phyloP scores from a whole-genome alignment of 2,113 vertebrate species.

The Mesembrinibis cayennensis region DNA sequence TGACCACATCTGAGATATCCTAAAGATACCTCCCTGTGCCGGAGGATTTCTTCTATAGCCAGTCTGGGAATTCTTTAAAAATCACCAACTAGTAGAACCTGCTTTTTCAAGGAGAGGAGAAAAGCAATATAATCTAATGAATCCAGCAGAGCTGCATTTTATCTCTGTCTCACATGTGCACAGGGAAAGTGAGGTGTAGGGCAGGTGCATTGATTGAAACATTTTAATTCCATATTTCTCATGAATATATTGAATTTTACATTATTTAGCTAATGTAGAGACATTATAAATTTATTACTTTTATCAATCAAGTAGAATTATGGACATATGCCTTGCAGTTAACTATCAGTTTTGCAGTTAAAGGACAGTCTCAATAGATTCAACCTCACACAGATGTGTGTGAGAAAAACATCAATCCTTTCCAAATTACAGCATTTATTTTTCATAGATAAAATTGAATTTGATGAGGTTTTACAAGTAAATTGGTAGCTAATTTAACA shows the following conservation, averaged over 20 bases:
- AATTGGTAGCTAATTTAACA: constrained; percentile 28
- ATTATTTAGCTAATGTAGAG: constrained; percentile 24
- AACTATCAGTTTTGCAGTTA: neutral
- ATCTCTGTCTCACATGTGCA: neutral
- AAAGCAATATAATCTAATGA: neutral
- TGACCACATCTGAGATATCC: neutral
- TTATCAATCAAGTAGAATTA: constrained; percentile 34
- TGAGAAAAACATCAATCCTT: neutral
- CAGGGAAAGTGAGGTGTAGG: neutral
- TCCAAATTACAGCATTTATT: constrained; percentile 27
- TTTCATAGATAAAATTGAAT: constrained; percentile 18
- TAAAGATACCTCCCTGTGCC: neutral
- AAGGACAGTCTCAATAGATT: neutral
- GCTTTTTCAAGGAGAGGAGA: neutral
- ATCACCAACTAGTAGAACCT: neutral
- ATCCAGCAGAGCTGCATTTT: neutral
- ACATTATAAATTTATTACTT: neutral
- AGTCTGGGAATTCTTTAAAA: neutral
- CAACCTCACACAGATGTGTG: neutral
- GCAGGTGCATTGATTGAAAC: neutral
- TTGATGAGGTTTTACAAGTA: constrained; percentile 34
- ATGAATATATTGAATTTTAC: constrained; percentile 9
- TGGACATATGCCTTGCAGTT: neutral
- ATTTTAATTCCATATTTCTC: constrained; percentile 13
- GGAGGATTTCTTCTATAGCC: neutral